Evolutionary conservation across 2,888 invertebrate genomes (phyloP).

Genomic region (Cephonodes hylas): DNA sequence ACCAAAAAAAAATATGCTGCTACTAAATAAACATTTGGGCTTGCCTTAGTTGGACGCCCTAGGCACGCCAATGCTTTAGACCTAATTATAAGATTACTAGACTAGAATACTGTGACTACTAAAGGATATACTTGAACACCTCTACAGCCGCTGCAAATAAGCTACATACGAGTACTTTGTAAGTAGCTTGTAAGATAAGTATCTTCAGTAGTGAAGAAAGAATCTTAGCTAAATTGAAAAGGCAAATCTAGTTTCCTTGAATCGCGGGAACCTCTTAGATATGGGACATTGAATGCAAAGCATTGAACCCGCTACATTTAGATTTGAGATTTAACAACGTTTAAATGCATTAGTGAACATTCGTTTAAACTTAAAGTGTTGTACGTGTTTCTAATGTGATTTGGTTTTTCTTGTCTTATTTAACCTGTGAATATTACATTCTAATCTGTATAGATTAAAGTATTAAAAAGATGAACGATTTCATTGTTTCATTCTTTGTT

Average conservation of each 20-base stretch:
- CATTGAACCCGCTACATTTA: slow-evolving; percentile 45
- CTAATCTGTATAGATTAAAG: neutral
- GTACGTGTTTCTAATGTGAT: neutral
- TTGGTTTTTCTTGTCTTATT: neutral
- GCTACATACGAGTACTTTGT: too few species aligned
- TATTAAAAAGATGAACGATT: too few species aligned
- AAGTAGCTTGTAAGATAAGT: too few species aligned
- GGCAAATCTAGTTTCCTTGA: neutral
- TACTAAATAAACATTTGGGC: too few species aligned
- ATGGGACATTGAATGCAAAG: slow-evolving; percentile 34
- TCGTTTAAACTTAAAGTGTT: neutral
- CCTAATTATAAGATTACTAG: too few species aligned
- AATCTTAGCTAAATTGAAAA: neutral
- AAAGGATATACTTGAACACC: too few species aligned
- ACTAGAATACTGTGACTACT: too few species aligned
- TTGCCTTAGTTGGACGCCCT: too few species aligned
- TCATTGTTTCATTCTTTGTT: too few species aligned
- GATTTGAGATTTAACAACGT: slow-evolving; percentile 54
- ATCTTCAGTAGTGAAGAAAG: neutral
- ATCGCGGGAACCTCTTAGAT: slow-evolving; percentile 23
- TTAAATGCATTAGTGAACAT: slow-evolving; percentile 30
- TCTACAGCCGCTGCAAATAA: too few species aligned
- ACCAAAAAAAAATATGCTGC: too few species aligned
- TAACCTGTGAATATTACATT: neutral
- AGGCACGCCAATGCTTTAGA: too few species aligned